Percentiles rank a stretch among this genome's conserved stretches.
Conservation (phyloP, 2,797 vertebrate species). For the Mallotus villosus region DNA sequence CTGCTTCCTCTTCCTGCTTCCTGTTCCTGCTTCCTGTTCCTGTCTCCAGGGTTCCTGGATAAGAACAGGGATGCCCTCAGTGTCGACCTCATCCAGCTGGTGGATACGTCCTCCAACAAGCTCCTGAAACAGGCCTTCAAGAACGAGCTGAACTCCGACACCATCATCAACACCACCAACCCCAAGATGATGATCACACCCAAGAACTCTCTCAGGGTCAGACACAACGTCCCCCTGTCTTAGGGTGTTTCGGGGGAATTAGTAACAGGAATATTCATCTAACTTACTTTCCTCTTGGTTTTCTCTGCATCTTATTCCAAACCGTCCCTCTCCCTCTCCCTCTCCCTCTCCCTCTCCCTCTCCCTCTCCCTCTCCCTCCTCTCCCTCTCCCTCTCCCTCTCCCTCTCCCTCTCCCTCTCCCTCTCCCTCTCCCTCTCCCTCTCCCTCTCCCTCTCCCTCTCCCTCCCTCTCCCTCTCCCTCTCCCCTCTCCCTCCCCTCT, state of each 20-base stretch:
- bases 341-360: too few relatives aligned
- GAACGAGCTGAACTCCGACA: neutral
- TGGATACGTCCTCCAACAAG: slow-evolving; percentile 76
- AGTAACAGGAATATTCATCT: neutral
- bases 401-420: too few relatives aligned
- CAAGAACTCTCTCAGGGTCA: slow-evolving; percentile 10
- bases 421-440: too few relatives aligned
- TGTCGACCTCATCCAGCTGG: slow-evolving; percentile 68
- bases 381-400: too few relatives aligned
- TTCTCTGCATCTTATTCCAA: neutral
- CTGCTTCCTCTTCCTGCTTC: too few relatives aligned
- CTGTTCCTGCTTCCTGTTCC: neutral
- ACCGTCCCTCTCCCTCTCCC: neutral
- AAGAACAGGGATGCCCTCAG: slow-evolving; percentile 80
- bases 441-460: too few relatives aligned
- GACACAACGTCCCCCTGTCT: neutral
- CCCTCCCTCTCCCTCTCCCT: neutral
- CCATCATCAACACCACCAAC: neutral
- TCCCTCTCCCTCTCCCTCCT: too few relatives aligned
- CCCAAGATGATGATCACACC: slow-evolving; percentile 12
- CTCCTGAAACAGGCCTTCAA: slow-evolving; percentile 73
- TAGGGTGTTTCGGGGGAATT: neutral
- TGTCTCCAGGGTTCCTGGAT: slow-evolving; percentile 66
- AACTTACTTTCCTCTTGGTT: neutral
- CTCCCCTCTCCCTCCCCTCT: neutral